Evolutionary conservation across 1,140 invertebrate genomes (phyloP).

Genomic region (Mylabris phalerata): DNA sequence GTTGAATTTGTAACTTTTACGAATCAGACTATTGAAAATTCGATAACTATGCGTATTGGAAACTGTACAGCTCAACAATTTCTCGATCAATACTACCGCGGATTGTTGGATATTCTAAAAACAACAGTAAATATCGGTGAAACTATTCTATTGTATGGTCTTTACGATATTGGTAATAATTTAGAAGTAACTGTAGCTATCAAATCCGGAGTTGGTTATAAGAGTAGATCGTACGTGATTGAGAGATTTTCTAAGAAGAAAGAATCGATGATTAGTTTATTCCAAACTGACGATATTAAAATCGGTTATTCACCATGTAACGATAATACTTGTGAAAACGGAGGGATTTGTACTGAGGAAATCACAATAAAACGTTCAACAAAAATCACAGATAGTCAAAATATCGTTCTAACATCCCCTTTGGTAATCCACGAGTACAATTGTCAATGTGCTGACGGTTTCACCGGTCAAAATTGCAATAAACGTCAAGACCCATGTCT

Average conservation of each 20-base stretch:
- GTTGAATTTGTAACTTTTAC: conserved; percentile 75
- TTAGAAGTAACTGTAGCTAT: conserved; percentile 67
- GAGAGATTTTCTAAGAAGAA: conserved; percentile 58
- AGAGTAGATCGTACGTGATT: conserved; percentile 53
- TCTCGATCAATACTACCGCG: conserved; percentile 64
- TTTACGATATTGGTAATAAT: conserved; percentile 54
- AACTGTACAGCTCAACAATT: conserved; percentile 70
- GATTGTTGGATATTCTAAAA: conserved; percentile 64
- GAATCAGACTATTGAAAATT: conserved; percentile 76
- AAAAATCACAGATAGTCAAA: conserved; percentile 67
- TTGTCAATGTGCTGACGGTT: conserved; percentile 73
- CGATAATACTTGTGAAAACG: conserved; percentile 63
- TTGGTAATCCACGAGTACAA: conserved; percentile 66
- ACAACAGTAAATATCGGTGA: conserved; percentile 56
- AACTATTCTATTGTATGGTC: conserved; percentile 62
- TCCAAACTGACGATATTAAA: conserved; percentile 51
- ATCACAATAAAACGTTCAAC: conserved; percentile 63
- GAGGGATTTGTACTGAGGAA: conserved; percentile 65
- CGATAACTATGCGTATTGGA: conserved; percentile 65
- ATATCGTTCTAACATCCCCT: conserved; percentile 74
- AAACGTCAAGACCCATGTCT: conserved; percentile 81
- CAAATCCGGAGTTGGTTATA: conserved; percentile 48
- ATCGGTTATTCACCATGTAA: conserved; percentile 70
- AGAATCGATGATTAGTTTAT: conserved; percentile 53
- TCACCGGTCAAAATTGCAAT: conserved; percentile 72